Evolutionary conservation across 2,797 vertebrate species (phyloP).

Genomic region (Fratercula arctica): DNA sequence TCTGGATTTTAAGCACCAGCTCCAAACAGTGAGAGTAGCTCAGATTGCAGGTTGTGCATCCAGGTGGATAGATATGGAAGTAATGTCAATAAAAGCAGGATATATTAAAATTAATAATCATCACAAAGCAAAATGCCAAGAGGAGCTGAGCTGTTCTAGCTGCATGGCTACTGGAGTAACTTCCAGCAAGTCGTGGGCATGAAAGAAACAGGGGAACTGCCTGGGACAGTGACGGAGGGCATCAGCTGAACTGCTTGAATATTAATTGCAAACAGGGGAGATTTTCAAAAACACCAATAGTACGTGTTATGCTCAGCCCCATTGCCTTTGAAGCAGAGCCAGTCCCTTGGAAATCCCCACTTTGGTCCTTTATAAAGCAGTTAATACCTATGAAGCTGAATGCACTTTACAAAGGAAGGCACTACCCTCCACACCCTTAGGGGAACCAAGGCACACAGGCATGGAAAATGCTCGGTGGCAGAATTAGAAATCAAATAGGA

Average conservation of each 20-base stretch:
- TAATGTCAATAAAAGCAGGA: not conserved
- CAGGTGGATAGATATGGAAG: not conserved
- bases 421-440: not conserved
- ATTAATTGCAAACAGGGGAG: not conserved
- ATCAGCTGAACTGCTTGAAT: not conserved
- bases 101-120: not conserved
- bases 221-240: not conserved
- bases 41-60: not conserved
- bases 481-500: not conserved
- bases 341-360: not conserved
- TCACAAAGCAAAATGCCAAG: not conserved
- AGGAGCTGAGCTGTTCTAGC: not conserved
- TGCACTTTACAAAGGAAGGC: not conserved
- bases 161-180: not conserved
- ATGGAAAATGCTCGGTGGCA: not conserved
- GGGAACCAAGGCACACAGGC: not conserved
- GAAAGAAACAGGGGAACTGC: accelerated
- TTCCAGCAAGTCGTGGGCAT: not conserved
- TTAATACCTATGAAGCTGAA: not conserved
- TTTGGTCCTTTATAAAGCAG: not conserved
- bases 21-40: not conserved
- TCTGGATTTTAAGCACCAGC: not conserved
- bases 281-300: not conserved
- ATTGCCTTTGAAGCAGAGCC: not conserved
- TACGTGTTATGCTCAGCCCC: not conserved